Conservation (phyloP, 2,797 vertebrate species). For the Momotus momota region DNA sequence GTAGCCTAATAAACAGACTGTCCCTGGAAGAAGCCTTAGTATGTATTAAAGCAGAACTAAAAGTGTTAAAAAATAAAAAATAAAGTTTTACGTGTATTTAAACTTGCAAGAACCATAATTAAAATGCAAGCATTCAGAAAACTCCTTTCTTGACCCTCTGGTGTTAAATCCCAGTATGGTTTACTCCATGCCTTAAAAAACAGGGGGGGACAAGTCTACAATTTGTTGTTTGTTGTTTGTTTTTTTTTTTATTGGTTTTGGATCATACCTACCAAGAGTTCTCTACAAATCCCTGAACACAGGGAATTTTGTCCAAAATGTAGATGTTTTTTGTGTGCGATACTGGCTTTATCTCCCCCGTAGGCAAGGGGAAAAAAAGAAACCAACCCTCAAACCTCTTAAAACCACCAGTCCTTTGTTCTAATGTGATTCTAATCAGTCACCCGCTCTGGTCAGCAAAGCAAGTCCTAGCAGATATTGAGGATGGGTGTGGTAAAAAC, state of each 20-base stretch:
- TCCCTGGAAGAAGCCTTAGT: neutral
- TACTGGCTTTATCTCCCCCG: neutral
- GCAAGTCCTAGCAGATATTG: slow-evolving; percentile 17
- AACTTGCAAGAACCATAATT: neutral
- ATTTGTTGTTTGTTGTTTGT: too few species aligned
- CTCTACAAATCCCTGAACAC: neutral
- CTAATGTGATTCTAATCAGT: slow-evolving; percentile 27
- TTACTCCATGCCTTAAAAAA: neutral
- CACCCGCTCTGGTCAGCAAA: slow-evolving; percentile 30
- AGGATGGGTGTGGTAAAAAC: slow-evolving; percentile 2
- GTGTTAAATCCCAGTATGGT: neutral
- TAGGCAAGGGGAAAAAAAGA: neutral
- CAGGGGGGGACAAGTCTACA: neutral
- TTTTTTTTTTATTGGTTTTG: neutral
- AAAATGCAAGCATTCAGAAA: neutral
- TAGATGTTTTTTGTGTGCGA: neutral
- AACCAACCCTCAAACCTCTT: neutral
- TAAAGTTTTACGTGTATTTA: neutral
- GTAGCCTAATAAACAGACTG: neutral
- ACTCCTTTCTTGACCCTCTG: neutral
- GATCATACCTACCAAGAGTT: neutral
- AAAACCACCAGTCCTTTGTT: slow-evolving; percentile 33
- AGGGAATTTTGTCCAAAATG: neutral
- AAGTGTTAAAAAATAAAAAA: neutral
- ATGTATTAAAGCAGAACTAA: neutral